A percentile compares a stretch with the other conserved stretches of the same genome.
These are phyloP conservation scores for Scrobipalpa atriplicella DNA, from an alignment of 2,888 invertebrate genomes.

Conservation along the genomic window DNA sequence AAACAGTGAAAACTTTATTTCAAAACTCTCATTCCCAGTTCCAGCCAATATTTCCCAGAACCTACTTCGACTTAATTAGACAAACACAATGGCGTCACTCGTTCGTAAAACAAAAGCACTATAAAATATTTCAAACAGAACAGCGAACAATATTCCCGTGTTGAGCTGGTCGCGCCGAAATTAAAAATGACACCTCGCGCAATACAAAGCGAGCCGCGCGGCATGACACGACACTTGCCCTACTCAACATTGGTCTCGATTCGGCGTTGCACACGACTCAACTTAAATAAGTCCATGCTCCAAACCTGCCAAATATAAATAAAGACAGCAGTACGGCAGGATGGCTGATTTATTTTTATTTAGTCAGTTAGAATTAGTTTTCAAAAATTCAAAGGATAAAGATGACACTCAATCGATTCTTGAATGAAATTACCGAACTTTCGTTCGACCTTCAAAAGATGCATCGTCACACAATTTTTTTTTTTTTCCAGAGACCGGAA, in stretches of 20 bases:
- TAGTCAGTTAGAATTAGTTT: too few relatives aligned
- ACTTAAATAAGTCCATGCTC: too few relatives aligned
- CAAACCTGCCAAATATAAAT: too few relatives aligned
- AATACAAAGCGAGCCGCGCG: slow-evolving; percentile 56
- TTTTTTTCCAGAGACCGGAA: not conserved
- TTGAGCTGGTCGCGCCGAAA: slow-evolving; percentile 39
- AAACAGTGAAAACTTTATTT: not conserved
- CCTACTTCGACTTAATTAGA: slow-evolving; percentile 24
- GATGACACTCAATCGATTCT: too few relatives aligned
- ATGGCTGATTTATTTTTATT: too few relatives aligned
- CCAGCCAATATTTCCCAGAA: slow-evolving; percentile 7
- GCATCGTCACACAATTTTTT: not conserved
- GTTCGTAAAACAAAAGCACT: slow-evolving; percentile 20
- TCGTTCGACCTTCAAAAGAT: not conserved
- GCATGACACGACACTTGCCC: slow-evolving; percentile 62
- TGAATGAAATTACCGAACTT: not conserved
- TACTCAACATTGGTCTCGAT: slow-evolving; percentile 53
- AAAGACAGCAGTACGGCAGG: too few relatives aligned
- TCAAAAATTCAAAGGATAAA: too few relatives aligned
- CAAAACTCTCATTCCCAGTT: not conserved
- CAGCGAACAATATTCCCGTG: slow-evolving; percentile 33
- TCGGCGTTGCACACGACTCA: too few relatives aligned
- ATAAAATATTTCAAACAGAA: slow-evolving; percentile 14
- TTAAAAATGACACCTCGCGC: slow-evolving; percentile 52
- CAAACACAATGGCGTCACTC: slow-evolving; percentile 6